Conservation (phyloP, 1,140 invertebrate genomes). For the Acromyrmex echinatior region DNA sequence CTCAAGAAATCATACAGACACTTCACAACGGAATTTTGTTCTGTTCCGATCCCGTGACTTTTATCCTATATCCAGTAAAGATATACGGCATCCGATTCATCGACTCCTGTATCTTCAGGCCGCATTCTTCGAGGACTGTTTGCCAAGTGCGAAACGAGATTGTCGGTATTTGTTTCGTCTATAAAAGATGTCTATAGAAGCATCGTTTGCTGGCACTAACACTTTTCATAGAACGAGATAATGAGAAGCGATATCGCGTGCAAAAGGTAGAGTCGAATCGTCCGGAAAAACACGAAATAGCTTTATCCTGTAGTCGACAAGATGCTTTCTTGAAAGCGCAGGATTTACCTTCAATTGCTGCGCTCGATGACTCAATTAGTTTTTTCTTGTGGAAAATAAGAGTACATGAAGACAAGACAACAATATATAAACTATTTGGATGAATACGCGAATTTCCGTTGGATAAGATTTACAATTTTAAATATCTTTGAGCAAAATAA, state of each 20-base stretch:
- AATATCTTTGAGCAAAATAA: not conserved
- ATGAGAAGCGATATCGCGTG: slow-evolving; percentile 33
- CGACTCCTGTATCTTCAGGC: not conserved
- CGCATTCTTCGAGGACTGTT: slow-evolving; percentile 50
- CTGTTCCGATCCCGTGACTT: slow-evolving; percentile 24
- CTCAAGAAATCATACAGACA: slow-evolving; percentile 17
- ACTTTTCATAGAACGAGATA: slow-evolving; percentile 6
- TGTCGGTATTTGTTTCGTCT: slow-evolving; percentile 64
- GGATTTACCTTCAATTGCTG: slow-evolving; percentile 39
- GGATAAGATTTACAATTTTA: not conserved
- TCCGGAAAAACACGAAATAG: not conserved
- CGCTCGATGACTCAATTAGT: slow-evolving; percentile 34
- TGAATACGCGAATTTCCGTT: not conserved
- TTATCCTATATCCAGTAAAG: slow-evolving; percentile 11
- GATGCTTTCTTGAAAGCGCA: slow-evolving; percentile 13
- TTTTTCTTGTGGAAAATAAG: slow-evolving; percentile 2
- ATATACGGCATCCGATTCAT: slow-evolving; percentile 18
- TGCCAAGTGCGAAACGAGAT: slow-evolving; percentile 50
- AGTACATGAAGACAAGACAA: not conserved
- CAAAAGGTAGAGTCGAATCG: not conserved
- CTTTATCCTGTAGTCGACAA: not conserved
- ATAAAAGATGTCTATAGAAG: slow-evolving; percentile 6
- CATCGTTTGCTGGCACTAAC: slow-evolving; percentile 18
- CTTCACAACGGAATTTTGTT: slow-evolving; percentile 27
- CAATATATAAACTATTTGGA: not conserved